Base-by-base conservation (phyloP, 1,140 invertebrate species). In the Propsilocerus akamusi region DNA sequence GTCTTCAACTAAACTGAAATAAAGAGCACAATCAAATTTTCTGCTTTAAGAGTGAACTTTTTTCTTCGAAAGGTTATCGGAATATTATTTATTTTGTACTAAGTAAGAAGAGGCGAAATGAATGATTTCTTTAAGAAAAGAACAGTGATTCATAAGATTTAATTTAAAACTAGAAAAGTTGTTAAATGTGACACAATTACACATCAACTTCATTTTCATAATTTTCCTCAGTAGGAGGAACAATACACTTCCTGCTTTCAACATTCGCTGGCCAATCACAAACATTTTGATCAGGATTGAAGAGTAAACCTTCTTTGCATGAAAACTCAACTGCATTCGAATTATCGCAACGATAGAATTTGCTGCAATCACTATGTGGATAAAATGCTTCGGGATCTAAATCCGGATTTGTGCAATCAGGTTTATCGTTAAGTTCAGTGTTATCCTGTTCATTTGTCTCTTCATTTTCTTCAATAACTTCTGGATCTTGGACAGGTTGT, bases 251-350 rank as follows among this genome's bases (percentile, higher is more conserved):
- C 8, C 65, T 59, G 34, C 80, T 73, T 59, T 82, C 71, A 23
- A 75, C 75, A 57, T 80, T 82, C 28, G 74, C 71, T 5, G 83
- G 80, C 84, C 84, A 88, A 63, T 86, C 83, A 59, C 86, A 88
- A 14, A 83, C 73, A 50, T 74, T 74, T 25, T 69, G 71, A 12
- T 69, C 60, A 0, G 70, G 70, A 55, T 87, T 81, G 68, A 81
- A 89, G n/a, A 83, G 73, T 0, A 82, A 80, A 22, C 81, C 81
- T 2, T 73, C 67, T 53, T 76, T 73, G 57, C 84, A 88, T 17
- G 71, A 67, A 58, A 83, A 84, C 56, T 77, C 72, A n/a, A 79
- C 65, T 5, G 77, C 73, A 58, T 78, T 76, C 20, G 80, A 81
- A 59, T 86, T 77, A 5, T 81, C 79, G 58, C 86, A 89, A 48